Base-by-base conservation (phyloP, 2,888 invertebrate genomes). In the Idaea straminata region DNA sequence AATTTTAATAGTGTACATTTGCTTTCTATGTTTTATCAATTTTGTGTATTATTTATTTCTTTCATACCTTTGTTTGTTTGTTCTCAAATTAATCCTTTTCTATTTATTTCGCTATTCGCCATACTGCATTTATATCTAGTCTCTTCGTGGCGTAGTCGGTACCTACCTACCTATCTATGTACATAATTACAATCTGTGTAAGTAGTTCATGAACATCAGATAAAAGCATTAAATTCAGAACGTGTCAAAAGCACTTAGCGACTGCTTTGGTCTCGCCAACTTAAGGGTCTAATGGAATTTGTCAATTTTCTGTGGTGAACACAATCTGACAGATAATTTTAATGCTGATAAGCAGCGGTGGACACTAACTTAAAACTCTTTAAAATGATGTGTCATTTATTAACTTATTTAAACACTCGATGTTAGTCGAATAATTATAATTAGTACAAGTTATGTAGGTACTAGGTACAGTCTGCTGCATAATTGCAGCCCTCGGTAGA, bases 181-280 rank as follows among this genome's bases (percentile, higher is more conserved):
- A 7, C 13, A 4, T 13, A 47, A 47, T 47, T 47, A 47, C 47
- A 47, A 10, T 13, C 4, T 47, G 13, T 47, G 47, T 47, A 47
- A 47, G 47, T 47, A 47, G 47, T 47, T 47, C 47, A 47, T 47
- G 10, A 47, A 4, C 47, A 47, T 47, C 47, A 47, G 47, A 47
- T 47, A 47, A 47, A 47, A 47, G 47, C 47, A 47, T 47, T 47
- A 47, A 47, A 47, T 47, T 47, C 47, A 47, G 47, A 47, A 47
- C 13, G 47, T 47, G 47, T 47, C 47, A 47, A 47, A 47, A 47
- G 47, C 47, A 47, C 47, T 47, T 47, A 47, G 47, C 47, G 47
- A 47, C 47, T 13, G 47, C 47, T 47, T 47, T 47, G 47, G 47
- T 13, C 47, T 10, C 47, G 7, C 47, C 47, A 47, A 47, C 7